Evolutionary conservation across 1,140 invertebrate species (phyloP).

Genomic region (Galendromus occidentalis): DNA sequence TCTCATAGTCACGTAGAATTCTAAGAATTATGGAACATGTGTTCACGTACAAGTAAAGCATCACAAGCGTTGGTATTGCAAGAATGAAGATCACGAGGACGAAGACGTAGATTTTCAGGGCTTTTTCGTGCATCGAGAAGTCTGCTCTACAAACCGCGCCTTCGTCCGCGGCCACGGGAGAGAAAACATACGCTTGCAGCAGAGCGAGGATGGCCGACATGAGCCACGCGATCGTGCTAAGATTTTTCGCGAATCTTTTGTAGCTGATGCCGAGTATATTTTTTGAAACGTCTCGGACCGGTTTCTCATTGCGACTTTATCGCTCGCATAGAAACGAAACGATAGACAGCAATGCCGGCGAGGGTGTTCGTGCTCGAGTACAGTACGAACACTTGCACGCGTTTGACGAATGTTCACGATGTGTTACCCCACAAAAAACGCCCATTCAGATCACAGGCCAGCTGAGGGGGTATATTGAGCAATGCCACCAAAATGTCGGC

Average conservation of each 20-base stretch:
- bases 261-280: neutral
- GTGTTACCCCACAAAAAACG: constrained; percentile 40
- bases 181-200: constrained; percentile 39
- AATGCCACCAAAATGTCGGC: constrained; percentile 48
- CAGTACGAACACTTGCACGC: constrained; percentile 39
- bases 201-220: constrained; percentile 38
- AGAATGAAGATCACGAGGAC: constrained; percentile 28
- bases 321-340: constrained; percentile 50
- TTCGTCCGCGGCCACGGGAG: constrained; percentile 28
- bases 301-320: constrained; percentile 40
- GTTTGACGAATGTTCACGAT: constrained; percentile 50
- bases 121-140: constrained; percentile 37
- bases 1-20: too few relatives aligned
- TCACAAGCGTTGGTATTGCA: constrained; percentile 18
- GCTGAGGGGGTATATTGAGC: constrained; percentile 46
- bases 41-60: constrained; percentile 17
- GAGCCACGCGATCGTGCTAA: constrained; percentile 41
- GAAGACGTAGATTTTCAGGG: constrained; percentile 39
- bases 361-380: constrained; percentile 45
- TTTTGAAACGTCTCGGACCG: constrained; percentile 22
- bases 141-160: constrained; percentile 41
- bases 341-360: constrained; percentile 42
- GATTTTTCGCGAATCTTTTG: constrained; percentile 34
- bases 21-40: constrained; percentile 22
- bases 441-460: constrained; percentile 44